Conservation (phyloP, 2,888 invertebrate species). For the Dyspetes luteomarginatus region DNA sequence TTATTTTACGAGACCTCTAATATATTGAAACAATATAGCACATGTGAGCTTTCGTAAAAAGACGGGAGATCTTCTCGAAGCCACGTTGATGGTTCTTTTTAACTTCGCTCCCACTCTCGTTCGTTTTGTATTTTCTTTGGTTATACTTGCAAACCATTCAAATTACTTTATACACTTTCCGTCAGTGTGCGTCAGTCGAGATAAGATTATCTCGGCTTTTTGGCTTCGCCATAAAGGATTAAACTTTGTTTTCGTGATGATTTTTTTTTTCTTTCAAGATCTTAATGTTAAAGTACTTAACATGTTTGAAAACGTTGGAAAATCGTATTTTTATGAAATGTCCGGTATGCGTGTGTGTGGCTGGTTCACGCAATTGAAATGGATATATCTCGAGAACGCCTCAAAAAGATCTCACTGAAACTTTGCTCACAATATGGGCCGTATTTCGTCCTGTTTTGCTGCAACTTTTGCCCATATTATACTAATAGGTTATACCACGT, state of each 20-base stretch:
- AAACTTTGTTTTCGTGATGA: not conserved
- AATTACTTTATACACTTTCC: not conserved
- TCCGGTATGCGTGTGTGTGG: too few relatives aligned
- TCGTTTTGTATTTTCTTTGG: not conserved
- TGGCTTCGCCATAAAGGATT: too few relatives aligned
- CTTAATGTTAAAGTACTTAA: too few relatives aligned
- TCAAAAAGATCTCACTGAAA: too few relatives aligned
- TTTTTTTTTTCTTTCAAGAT: not conserved
- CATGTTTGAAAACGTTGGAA: too few relatives aligned
- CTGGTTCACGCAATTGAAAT: too few relatives aligned
- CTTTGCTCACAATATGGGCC: too few relatives aligned
- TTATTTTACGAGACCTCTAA: constrained; percentile 59
- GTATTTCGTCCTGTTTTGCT: too few relatives aligned
- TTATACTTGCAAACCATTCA: not conserved
- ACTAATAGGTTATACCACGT: too few relatives aligned
- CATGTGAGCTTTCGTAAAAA: constrained; percentile 25
- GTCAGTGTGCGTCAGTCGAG: not conserved
- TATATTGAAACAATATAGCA: constrained; percentile 53
- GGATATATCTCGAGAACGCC: too few relatives aligned
- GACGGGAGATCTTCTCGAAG: not conserved
- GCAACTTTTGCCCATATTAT: too few relatives aligned
- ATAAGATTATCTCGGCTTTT: not conserved
- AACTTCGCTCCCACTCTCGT: not conserved
- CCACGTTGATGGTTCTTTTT: constrained; percentile 23
- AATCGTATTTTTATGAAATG: too few relatives aligned